phyloP scores from a whole-genome alignment of 2,797 vertebrate genomes.

The Poecilia wingei region DNA sequence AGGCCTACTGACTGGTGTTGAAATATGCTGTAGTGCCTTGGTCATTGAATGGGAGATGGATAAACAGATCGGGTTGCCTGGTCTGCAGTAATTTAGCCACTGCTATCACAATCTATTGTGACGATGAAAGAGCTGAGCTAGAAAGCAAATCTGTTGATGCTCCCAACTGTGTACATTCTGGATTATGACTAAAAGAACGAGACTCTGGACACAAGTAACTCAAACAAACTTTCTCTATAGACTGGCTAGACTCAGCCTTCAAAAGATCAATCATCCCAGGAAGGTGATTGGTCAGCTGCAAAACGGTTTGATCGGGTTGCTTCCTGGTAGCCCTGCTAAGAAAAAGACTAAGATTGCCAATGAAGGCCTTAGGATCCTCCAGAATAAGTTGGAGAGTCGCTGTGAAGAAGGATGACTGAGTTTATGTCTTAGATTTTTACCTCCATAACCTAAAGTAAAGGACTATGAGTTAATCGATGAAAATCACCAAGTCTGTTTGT shows the following conservation, averaged over 20 bases:
- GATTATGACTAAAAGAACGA: neutral
- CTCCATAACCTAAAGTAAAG: neutral
- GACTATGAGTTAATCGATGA: neutral
- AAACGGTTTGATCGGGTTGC: too few species aligned
- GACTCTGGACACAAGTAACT: neutral
- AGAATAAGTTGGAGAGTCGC: neutral
- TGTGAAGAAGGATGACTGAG: neutral
- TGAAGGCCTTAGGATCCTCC: neutral
- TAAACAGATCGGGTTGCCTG: neutral
- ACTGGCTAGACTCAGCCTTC: neutral
- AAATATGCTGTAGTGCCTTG: neutral
- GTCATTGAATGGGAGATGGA: neutral
- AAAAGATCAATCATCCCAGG: neutral
- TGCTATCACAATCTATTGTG: neutral
- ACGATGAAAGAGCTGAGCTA: neutral
- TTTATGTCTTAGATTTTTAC: neutral
- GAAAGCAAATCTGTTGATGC: neutral
- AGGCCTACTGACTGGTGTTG: neutral
- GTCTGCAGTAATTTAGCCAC: neutral
- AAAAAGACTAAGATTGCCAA: neutral
- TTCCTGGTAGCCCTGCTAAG: neutral
- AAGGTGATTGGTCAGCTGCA: neutral
- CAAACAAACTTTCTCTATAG: neutral
- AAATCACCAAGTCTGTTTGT: neutral
- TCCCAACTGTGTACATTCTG: neutral